Evolutionary conservation across 2,113 vertebrate genomes (phyloP).

Genomic region (Cynopterus brachyotis): DNA sequence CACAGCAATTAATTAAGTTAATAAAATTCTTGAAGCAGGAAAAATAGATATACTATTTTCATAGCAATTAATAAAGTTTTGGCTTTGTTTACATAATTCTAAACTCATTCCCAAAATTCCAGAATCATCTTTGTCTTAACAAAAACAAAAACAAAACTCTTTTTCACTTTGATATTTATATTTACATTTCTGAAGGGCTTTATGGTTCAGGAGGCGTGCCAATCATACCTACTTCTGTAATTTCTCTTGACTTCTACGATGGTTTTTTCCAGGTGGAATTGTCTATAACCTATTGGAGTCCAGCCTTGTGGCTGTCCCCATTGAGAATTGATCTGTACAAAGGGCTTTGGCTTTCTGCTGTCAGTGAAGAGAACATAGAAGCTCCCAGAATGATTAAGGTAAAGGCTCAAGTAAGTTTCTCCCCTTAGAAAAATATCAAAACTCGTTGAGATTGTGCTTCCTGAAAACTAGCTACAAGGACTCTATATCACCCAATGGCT

Average conservation of each 20-base stretch:
- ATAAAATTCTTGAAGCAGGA: neutral
- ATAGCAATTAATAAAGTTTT: neutral
- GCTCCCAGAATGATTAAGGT: neutral
- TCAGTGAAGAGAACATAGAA: conserved; percentile 27
- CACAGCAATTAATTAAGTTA: neutral
- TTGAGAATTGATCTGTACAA: conserved; percentile 14
- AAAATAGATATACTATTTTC: neutral
- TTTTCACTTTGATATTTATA: neutral
- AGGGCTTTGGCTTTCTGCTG: conserved; percentile 21
- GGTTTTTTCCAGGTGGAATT: conserved; percentile 26
- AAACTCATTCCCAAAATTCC: neutral
- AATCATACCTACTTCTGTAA: neutral
- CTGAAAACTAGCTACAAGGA: neutral
- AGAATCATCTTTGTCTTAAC: neutral
- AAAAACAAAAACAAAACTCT: neutral
- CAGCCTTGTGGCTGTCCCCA: neutral
- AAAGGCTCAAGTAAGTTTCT: neutral
- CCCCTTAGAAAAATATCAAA: conserved; percentile 32
- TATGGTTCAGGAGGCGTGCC: neutral
- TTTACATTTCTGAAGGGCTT: conserved; percentile 33
- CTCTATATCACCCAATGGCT: neutral
- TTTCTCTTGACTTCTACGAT: conserved; percentile 9
- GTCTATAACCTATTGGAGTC: conserved; percentile 17
- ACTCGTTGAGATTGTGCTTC: neutral
- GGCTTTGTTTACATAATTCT: neutral